Percentiles rank a stretch among this genome's conserved stretches.
Conservation (phyloP, 2,888 invertebrate genomes). For the Rhagonycha fulva region DNA sequence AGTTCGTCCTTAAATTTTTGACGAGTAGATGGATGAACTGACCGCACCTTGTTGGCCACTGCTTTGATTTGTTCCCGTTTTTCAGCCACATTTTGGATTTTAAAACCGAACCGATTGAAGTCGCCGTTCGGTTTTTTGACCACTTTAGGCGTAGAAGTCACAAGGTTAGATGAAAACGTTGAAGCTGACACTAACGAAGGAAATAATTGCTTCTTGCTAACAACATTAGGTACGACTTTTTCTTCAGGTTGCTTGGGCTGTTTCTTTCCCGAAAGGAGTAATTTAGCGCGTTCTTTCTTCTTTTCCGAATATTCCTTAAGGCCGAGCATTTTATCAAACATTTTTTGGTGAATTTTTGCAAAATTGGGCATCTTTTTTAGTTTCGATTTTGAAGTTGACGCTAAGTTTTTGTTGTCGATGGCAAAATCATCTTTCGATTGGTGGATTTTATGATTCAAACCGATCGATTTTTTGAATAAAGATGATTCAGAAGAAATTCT, state of each 20-base stretch:
- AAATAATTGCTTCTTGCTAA: not conserved
- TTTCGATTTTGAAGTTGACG: not conserved
- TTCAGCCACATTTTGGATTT: constrained; percentile 16
- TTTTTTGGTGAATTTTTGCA: constrained; percentile 67
- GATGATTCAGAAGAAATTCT: not conserved
- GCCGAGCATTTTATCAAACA: constrained; percentile 71
- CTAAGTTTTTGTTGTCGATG: not conserved
- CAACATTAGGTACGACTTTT: not conserved
- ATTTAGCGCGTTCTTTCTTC: constrained; percentile 55
- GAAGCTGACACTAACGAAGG: not conserved
- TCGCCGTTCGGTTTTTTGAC: not conserved
- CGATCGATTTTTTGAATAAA: not conserved
- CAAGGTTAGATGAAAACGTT: not conserved
- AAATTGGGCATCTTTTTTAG: constrained; percentile 69
- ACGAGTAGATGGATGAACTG: constrained; percentile 26
- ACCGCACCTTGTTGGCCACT: constrained; percentile 38
- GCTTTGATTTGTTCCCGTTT: constrained; percentile 38
- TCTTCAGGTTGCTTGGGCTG: constrained; percentile 10
- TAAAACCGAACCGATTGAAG: constrained; percentile 39
- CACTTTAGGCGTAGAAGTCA: not conserved
- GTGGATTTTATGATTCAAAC: not conserved
- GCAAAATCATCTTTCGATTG: not conserved
- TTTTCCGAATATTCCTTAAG: constrained; percentile 63
- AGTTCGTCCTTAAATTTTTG: constrained; percentile 54
- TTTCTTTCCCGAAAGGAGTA: constrained; percentile 48